phyloP scores from a whole-genome alignment of 2,888 invertebrate species.

The Cheilosia scutellata region DNA sequence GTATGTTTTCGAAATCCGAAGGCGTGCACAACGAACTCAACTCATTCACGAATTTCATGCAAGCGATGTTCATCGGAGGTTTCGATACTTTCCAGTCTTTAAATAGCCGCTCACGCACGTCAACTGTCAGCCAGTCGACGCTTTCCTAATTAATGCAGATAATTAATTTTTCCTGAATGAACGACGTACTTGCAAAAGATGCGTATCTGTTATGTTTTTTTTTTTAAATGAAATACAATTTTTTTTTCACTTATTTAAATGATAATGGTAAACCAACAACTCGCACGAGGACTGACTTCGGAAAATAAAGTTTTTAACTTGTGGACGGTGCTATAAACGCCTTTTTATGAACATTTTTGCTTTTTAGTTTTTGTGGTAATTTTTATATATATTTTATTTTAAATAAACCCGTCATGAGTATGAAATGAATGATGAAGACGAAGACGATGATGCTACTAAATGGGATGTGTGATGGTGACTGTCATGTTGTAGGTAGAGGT shows the following conservation, averaged over 20 bases:
- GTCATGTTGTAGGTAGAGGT: slow-evolving; percentile 59
- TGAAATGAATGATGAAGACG: slow-evolving; percentile 39
- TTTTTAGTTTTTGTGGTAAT: not conserved
- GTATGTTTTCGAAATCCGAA: slow-evolving; percentile 15
- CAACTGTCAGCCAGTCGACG: slow-evolving; percentile 21
- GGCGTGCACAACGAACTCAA: slow-evolving; percentile 23
- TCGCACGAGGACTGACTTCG: slow-evolving; percentile 41
- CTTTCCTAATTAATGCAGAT: slow-evolving; percentile 72
- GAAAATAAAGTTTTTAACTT: slow-evolving; percentile 65
- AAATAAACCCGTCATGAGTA: slow-evolving; percentile 30
- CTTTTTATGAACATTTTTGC: slow-evolving; percentile 33
- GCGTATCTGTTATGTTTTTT: slow-evolving; percentile 46
- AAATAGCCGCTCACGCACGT: slow-evolving; percentile 38
- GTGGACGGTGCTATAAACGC: slow-evolving; percentile 67
- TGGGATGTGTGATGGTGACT: slow-evolving; percentile 62
- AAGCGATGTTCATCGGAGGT: not conserved
- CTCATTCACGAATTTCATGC: slow-evolving; percentile 62
- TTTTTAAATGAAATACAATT: slow-evolving; percentile 19
- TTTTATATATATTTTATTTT: not conserved
- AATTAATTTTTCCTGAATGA: slow-evolving; percentile 74
- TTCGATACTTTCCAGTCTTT: not conserved
- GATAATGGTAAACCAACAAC: slow-evolving; percentile 10
- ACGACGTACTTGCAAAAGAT: slow-evolving; percentile 57
- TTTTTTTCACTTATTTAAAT: slow-evolving; percentile 13
- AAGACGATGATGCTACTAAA: slow-evolving; percentile 53